phyloP scores from a whole-genome alignment of 2,888 invertebrate species.

The Troglohyphantes excavatus region DNA sequence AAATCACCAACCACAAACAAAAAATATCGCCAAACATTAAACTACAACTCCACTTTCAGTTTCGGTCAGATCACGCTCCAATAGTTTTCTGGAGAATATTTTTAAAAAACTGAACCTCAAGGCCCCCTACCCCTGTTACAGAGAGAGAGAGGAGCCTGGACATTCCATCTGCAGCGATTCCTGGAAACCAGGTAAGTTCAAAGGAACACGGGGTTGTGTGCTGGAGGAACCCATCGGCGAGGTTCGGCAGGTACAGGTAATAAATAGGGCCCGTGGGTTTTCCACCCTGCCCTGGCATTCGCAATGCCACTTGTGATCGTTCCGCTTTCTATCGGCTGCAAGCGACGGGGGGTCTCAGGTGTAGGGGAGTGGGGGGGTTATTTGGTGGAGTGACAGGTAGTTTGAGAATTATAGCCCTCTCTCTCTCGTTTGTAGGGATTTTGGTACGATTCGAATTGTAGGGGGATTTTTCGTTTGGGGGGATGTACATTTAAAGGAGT shows the following conservation, averaged over 20 bases:
- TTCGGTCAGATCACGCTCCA: conserved; percentile 6
- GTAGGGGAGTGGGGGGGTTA: background rate
- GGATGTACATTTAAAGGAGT: too few species aligned
- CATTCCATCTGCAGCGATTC: conserved; percentile 7
- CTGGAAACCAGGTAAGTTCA: background rate
- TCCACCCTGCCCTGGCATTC: conserved; percentile 47
- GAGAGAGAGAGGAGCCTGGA: too few species aligned
- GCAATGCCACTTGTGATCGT: conserved; percentile 65
- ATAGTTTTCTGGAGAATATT: background rate
- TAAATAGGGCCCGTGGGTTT: conserved; percentile 40
- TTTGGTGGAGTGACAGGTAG: conserved; percentile 52
- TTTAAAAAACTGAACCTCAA: conserved; percentile 17
- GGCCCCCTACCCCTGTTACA: background rate
- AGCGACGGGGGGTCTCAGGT: conserved; percentile 9
- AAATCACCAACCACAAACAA: background rate
- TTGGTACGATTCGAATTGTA: background rate
- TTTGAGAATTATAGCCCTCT: background rate
- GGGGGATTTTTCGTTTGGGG: background rate
- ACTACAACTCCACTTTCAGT: background rate
- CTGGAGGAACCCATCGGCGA: conserved; percentile 8
- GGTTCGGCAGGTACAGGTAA: conserved; percentile 4
- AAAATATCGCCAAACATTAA: background rate
- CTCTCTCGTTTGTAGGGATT: background rate
- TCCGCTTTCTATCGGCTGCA: conserved; percentile 51
- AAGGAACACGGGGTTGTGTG: background rate